Conservation (phyloP, 2,888 invertebrate species). For the Xestoiulus laeticollis region DNA sequence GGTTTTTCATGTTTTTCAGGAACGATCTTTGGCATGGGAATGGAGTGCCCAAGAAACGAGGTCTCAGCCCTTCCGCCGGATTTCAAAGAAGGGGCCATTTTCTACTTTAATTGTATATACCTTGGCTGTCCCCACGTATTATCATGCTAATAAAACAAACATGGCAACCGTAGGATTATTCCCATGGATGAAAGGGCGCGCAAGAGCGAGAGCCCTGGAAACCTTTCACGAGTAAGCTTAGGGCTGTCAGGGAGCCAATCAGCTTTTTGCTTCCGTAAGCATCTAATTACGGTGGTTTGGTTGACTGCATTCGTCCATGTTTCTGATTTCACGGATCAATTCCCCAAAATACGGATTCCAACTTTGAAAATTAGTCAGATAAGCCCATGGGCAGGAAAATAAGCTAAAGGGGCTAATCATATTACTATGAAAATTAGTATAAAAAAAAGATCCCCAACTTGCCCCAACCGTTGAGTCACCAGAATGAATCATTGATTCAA, state of each 20-base stretch:
- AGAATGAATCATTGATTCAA: background rate
- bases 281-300: conserved; percentile 1
- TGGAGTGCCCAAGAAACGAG: background rate
- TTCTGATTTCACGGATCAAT: conserved; percentile 28
- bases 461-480: conserved; percentile 1
- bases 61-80: background rate
- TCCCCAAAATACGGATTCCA: background rate
- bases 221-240: background rate
- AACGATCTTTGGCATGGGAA: too few species aligned
- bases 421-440: background rate
- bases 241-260: conserved; percentile 21
- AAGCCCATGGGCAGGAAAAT: background rate
- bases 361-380: conserved; percentile 11
- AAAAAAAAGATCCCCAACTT: background rate
- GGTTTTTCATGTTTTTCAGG: too few species aligned
- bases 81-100: background rate
- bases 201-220: background rate
- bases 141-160: conserved; percentile 34
- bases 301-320: background rate
- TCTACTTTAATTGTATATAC: background rate
- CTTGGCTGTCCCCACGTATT: conserved; percentile 21
- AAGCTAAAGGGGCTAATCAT: background rate
- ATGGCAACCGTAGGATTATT: background rate
- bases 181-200: background rate
- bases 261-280: conserved; percentile 5